Evolutionary conservation across 2,888 invertebrate genomes (phyloP).

Genomic region (Portevinia maculata): DNA sequence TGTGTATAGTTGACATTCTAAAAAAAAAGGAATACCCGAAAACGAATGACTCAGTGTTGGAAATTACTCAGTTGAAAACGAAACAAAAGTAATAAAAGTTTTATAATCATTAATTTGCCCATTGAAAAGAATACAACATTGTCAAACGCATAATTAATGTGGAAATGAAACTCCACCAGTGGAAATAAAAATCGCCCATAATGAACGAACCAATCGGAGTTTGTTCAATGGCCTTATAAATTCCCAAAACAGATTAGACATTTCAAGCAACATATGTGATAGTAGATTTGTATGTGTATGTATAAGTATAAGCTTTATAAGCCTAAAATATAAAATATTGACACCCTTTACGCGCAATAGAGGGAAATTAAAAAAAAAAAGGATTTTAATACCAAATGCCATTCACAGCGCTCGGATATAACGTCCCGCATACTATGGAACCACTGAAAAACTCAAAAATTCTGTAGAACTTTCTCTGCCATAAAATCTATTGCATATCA

Average conservation of each 20-base stretch:
- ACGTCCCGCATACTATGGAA: constrained; percentile 47
- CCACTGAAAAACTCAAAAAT: constrained; percentile 45
- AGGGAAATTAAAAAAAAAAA: constrained; percentile 15
- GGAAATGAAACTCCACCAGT: no score
- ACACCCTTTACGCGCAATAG: constrained; percentile 30
- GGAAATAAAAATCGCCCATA: neutral
- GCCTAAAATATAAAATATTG: constrained; percentile 69
- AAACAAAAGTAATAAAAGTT: constrained; percentile 24
- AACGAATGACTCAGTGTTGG: constrained; percentile 16
- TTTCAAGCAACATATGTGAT: constrained; percentile 23
- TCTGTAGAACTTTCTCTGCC: constrained; percentile 32
- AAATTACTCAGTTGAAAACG: neutral
- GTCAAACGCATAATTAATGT: neutral
- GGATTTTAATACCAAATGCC: constrained; percentile 53
- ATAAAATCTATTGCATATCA: constrained; percentile 46
- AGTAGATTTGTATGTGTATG: constrained; percentile 14
- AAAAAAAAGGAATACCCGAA: neutral
- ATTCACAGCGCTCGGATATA: constrained; percentile 49
- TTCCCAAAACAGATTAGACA: constrained; percentile 24
- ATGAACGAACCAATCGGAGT: constrained; percentile 11
- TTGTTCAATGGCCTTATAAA: constrained; percentile 33
- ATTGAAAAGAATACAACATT: constrained; percentile 13
- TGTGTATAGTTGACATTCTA: neutral
- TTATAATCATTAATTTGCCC: constrained; percentile 23
- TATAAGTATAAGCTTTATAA: constrained; percentile 33